Conservation (phyloP, 2,113 vertebrate genomes). For the Stegastes partitus region DNA sequence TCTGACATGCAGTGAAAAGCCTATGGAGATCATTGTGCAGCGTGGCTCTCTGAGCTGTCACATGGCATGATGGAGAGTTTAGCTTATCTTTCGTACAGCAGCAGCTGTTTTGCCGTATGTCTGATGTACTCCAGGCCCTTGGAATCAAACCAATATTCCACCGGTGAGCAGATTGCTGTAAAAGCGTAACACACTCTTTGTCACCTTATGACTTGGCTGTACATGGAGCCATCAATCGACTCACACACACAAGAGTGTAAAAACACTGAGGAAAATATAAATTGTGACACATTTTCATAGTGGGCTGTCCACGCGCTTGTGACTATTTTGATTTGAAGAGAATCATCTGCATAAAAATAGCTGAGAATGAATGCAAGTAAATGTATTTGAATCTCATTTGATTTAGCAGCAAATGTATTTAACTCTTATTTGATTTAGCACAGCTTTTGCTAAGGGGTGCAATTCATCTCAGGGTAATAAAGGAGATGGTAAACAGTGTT, state of each 20-base stretch:
- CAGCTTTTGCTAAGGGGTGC: slow-evolving; percentile 58
- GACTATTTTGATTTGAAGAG: slow-evolving; percentile 16
- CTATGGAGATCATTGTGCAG: slow-evolving; percentile 72
- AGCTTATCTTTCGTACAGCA: slow-evolving; percentile 67
- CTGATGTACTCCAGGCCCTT: slow-evolving; percentile 66
- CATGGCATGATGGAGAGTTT: slow-evolving; percentile 72
- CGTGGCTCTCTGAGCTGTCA: slow-evolving; percentile 68
- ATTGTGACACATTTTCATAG: slow-evolving; percentile 17
- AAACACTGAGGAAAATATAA: slow-evolving; percentile 12
- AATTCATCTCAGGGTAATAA: slow-evolving; percentile 76
- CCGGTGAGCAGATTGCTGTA: slow-evolving; percentile 60
- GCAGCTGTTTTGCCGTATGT: slow-evolving; percentile 74
- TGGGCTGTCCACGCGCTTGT: neutral
- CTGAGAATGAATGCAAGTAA: slow-evolving; percentile 34
- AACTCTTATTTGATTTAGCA: slow-evolving; percentile 52
- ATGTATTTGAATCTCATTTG: slow-evolving; percentile 45
- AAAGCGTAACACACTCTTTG: slow-evolving; percentile 64
- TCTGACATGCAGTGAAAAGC: slow-evolving; percentile 66
- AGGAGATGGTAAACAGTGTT: slow-evolving; percentile 78
- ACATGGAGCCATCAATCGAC: slow-evolving; percentile 37
- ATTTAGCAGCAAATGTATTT: slow-evolving; percentile 54
- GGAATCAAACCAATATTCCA: slow-evolving; percentile 67
- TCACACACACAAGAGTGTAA: neutral
- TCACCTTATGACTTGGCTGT: slow-evolving; percentile 52
- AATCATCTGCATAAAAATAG: slow-evolving; percentile 26